Percentiles rank a stretch among this genome's conserved stretches.
Conservation (phyloP, 92 coral and sea anemone species). For the Epizoanthus rinbou region DNA sequence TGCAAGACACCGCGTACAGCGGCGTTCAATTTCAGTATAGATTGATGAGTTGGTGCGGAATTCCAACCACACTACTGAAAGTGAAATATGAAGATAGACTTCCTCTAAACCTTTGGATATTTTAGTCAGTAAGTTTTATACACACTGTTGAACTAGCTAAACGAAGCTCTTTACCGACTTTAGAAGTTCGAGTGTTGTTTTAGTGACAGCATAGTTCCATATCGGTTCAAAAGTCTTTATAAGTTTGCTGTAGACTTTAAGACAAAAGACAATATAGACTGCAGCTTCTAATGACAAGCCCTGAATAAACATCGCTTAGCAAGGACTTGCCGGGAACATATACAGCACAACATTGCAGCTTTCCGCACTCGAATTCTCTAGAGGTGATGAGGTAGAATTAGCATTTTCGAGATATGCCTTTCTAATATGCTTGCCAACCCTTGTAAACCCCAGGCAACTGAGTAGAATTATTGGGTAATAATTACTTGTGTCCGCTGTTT, state of each 20-base stretch:
- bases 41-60: no score
- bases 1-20: no score
- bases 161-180: no score
- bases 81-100: no score
- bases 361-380: background rate
- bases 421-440: slow-evolving; percentile 1
- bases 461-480: no score
- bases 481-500: background rate
- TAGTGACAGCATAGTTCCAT: slow-evolving; percentile 8
- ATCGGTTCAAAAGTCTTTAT: background rate
- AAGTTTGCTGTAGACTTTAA: slow-evolving; percentile 32
- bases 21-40: no score
- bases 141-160: no score
- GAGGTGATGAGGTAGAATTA: background rate
- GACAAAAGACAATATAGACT: slow-evolving; percentile 22
- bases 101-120: no score
- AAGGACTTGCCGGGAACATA: background rate
- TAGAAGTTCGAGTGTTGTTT: background rate
- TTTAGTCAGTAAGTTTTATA: no score
- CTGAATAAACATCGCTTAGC: slow-evolving; percentile 25
- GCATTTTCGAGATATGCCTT: background rate
- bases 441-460: no score
- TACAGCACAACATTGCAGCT: background rate
- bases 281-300: slow-evolving; percentile 6
- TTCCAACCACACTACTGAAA: no score